Base-by-base conservation (phyloP, 2,888 invertebrate species). In the Lasioglossum leucozonium region DNA sequence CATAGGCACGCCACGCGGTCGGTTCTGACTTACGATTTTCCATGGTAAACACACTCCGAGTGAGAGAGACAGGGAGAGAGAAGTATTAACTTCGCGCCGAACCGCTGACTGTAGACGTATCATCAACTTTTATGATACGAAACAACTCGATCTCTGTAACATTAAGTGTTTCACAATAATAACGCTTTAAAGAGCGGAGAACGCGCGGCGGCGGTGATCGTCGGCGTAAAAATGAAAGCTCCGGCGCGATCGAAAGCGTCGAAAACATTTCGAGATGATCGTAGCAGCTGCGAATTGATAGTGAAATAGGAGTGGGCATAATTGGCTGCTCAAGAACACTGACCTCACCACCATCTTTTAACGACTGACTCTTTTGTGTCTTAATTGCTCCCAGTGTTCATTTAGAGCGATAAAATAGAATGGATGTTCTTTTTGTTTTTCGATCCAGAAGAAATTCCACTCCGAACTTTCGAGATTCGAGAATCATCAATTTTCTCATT, bases 21-120 rank as follows among this genome's bases (percentile, higher is more conserved):
- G 18, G 34, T 30, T 62, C 82, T 82, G 85, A 88, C 81, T 87
- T 85, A 75, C 72, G 80, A 82, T 87, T 83, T 72, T 82, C 74
- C 82, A 71, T 44, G 79, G 78, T 81, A 85, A 85, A 81, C 65
- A 81, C 65, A 71, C 62, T 18, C 51, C 22, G 8, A 22, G 10
- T 10, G 51, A 22, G 51, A n/a, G 10, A 51, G 22, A 51, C 22
- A 10, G 22, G 16, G 47, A 10, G 18, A 65, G 58, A 62, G 40
- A 47, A 13, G n/a, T 18, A 77, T 86, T 76, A 80, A 84, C 84
- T 58, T 44, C 51, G 40, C 85, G 71, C 74, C 62, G 79, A 74
- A 55, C 51, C 30, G 30, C 44, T n/a, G 47, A 51, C 72, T 84
- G 44, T 73, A 78, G 37, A 74, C 62, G 65, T 71, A 79, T 73